Evolutionary conservation across 1,140 invertebrate genomes (phyloP), one percentile per base, ranked within the genome.

Genomic region (Caenorhabditis remanei): DNA sequence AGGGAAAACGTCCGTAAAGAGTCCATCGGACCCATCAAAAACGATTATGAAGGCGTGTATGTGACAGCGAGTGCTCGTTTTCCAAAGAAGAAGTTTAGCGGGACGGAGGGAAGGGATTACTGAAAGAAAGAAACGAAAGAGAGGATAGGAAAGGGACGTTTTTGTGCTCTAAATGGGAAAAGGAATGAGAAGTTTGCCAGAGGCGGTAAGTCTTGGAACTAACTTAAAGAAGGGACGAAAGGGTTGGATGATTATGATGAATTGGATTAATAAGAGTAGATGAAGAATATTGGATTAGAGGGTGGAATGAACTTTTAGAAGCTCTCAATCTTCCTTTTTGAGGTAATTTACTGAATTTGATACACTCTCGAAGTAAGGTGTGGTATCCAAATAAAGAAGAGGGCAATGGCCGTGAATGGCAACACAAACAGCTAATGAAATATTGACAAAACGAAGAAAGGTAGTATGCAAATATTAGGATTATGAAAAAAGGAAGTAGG

Each of bases 41-140:
- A 79, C 71, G 71, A 79, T 79, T 79, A 79, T 79, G 71, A 79
- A 79, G 71, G 71, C 71, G 71, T 79, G 71, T 79, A 79, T 79
- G 71, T 79, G 71, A 79, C 71, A 79, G 71, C 46, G 46, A n/a
- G 3, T 40, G 24, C n/a, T 32, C 24, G 9, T 63, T 63, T 32
- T 24, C 24, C 8, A 11, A 32, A 32, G 61, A 63, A 63, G 61
- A 40, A 50, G 71, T 50, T 50, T 46, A 79, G 71, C n/a, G 9
- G 24, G 24, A 48, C 63, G 63, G 32, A 32, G 32, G 50, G 50
- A 53, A 53, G 71, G 71, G 71, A 79, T 79, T 79, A 71, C 24
- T 48, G 65, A 71, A 79, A 13, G n/a, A 79, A 43, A 19, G 46
- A 71, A 19, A 46, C 7, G 40, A 46, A 46, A 16, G 21, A 71